Conservation (phyloP, 2,113 vertebrate genomes). For the Apaloderma vittatum region DNA sequence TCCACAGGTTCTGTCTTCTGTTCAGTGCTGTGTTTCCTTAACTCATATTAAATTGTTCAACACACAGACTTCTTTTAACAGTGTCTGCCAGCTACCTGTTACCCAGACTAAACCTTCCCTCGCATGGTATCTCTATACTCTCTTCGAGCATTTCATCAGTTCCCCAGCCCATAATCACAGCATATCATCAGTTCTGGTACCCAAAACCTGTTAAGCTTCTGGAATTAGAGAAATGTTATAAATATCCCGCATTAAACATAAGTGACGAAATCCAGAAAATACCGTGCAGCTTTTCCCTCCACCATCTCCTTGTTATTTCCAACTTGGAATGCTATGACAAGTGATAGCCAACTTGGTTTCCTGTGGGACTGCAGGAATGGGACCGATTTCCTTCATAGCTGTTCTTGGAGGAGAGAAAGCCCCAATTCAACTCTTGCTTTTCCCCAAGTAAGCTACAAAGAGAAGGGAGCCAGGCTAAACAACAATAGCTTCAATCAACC, state of each 20-base stretch:
- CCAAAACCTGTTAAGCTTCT: not conserved
- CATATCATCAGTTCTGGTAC: not conserved
- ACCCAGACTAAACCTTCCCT: not conserved
- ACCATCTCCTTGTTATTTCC: not conserved
- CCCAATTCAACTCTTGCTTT: not conserved
- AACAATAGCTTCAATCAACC: slow-evolving; percentile 63
- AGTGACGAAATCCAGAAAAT: not conserved
- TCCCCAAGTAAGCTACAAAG: not conserved
- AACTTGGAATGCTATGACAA: not conserved
- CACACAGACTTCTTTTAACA: not conserved
- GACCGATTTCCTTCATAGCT: not conserved
- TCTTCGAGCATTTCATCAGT: not conserved
- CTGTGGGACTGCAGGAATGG: not conserved
- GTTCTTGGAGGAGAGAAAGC: not conserved
- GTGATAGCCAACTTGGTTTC: rapidly evolving
- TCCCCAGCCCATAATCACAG: not conserved
- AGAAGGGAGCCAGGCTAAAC: not conserved
- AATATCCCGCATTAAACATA: not conserved
- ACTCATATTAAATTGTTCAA: not conserved
- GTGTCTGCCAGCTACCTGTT: not conserved
- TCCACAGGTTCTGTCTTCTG: not conserved
- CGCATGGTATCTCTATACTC: not conserved
- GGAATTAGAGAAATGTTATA: not conserved
- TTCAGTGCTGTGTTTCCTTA: not conserved
- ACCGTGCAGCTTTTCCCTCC: not conserved